A percentile compares a stretch with the other conserved stretches of the same genome.
phyloP scores from a whole-genome alignment of 2,113 vertebrate species.

The Rhodinocichla rosea region DNA sequence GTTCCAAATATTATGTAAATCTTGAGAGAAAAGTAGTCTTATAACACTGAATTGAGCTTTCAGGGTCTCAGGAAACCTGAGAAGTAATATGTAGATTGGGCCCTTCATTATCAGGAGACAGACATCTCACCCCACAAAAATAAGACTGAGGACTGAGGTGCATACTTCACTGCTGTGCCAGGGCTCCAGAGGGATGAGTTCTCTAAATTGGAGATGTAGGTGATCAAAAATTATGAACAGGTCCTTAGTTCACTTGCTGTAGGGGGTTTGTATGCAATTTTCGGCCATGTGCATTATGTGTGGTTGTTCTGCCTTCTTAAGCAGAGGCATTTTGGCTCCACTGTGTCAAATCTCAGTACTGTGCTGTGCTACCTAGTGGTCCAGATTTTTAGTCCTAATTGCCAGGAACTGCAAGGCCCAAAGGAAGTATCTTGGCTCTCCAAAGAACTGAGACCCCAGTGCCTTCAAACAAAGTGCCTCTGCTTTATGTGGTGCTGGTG shows the following conservation, averaged over 20 bases:
- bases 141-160: background rate
- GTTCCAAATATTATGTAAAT: background rate
- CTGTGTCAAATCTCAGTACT: background rate
- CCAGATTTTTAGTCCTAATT: background rate
- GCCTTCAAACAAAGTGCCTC: background rate
- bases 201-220: background rate
- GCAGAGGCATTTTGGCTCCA: background rate
- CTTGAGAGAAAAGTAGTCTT: background rate
- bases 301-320: background rate
- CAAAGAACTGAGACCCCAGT: background rate
- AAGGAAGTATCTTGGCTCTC: background rate
- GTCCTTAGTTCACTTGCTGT: rapidly evolving
- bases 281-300: background rate
- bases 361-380: background rate
- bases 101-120: background rate
- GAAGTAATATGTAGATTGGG: background rate
- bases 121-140: background rate
- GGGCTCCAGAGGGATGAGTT: background rate
- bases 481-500: background rate
- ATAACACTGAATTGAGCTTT: background rate
- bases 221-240: background rate
- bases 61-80: background rate
- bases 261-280: background rate
- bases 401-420: background rate
- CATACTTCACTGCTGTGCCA: background rate